Evolutionary conservation across 2,797 vertebrate species (phyloP).

Genomic region (Catharus ustulatus): DNA sequence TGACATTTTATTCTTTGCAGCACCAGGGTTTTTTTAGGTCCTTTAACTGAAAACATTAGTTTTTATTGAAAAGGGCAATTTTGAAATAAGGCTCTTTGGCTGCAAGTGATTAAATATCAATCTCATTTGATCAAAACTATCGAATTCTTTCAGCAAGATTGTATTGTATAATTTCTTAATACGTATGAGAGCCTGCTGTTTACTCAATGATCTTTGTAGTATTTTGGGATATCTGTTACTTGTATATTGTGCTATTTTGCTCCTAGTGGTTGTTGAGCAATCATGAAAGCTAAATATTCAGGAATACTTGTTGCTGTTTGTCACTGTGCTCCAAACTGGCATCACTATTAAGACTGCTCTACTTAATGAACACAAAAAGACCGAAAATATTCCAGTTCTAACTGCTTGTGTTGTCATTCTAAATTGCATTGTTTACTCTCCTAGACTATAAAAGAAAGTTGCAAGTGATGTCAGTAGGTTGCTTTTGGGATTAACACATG

Average conservation of each 20-base stretch:
- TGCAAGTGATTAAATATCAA: conserved; percentile 26
- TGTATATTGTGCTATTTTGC: background rate
- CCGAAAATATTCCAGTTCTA: background rate
- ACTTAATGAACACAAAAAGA: background rate
- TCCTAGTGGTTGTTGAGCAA: background rate
- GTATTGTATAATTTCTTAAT: conserved; percentile 11
- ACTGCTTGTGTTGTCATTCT: background rate
- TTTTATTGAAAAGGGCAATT: conserved; percentile 27
- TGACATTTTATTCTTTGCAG: conserved; percentile 4
- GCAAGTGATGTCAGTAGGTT: background rate
- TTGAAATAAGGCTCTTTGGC: conserved; percentile 13
- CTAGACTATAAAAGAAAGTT: background rate
- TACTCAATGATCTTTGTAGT: background rate
- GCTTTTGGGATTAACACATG: background rate
- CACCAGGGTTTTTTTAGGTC: background rate
- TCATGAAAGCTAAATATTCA: background rate
- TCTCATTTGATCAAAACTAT: conserved; percentile 24
- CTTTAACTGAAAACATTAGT: background rate
- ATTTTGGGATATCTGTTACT: background rate
- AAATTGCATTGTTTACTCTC: background rate
- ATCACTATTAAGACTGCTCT: background rate
- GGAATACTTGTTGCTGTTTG: background rate
- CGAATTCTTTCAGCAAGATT: background rate
- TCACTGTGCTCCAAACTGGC: background rate
- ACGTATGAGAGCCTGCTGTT: background rate